Evolutionary conservation across 2,888 invertebrate species (phyloP).

Genomic region (Augiades crinisus): DNA sequence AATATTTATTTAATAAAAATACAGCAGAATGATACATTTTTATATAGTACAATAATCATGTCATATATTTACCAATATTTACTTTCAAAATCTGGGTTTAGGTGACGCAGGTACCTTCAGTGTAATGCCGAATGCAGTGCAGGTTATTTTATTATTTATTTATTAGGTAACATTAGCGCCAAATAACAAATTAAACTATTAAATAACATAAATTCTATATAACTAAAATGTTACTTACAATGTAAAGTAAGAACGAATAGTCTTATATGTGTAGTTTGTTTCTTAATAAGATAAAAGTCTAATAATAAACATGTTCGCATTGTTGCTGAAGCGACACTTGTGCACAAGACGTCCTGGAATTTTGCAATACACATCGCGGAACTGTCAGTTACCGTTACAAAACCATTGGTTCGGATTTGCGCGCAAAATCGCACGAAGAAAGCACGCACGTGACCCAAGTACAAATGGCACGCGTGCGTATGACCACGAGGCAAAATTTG

Average conservation of each 20-base stretch:
- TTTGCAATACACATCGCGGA: constrained; percentile 62
- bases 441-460: constrained; percentile 73
- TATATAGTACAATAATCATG: constrained; percentile 30
- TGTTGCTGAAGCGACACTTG: too few species aligned
- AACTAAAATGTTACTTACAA: background rate
- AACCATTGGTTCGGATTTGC: constrained; percentile 65
- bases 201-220: constrained; percentile 10
- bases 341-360: constrained; percentile 40
- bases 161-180: constrained; percentile 82
- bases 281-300: too few species aligned
- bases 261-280: too few species aligned
- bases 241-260: too few species aligned
- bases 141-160: constrained; percentile 54
- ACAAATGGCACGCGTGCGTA: constrained; percentile 54
- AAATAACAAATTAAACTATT: constrained; percentile 37
- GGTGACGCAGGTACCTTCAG: constrained; percentile 64
- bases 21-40: constrained; percentile 35
- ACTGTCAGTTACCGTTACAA: constrained; percentile 70
- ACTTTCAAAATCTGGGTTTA: background rate
- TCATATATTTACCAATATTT: constrained; percentile 31
- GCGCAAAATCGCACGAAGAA: constrained; percentile 77
- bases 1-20: constrained; percentile 47
- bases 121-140: constrained; percentile 40
- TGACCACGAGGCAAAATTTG: constrained; percentile 35
- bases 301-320: too few species aligned